Evolutionary conservation across 2,888 invertebrate species (phyloP).

Genomic region (Cepaea hortensis): DNA sequence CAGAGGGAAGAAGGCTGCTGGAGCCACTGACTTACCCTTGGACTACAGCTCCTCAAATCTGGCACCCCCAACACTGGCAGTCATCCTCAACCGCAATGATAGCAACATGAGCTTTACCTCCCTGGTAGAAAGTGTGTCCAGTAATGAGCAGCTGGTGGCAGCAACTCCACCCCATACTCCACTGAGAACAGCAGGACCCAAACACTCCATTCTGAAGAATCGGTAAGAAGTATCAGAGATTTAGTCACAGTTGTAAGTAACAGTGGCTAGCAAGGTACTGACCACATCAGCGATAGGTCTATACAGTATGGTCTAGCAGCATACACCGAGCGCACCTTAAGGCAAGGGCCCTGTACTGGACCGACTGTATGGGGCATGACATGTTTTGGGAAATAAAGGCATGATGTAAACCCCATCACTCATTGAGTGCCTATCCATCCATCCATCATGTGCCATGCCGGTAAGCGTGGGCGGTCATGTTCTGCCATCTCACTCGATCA

Average conservation of each 20-base stretch:
- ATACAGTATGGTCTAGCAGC: too few relatives aligned
- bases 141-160: slow-evolving; percentile 51
- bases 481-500: too few relatives aligned
- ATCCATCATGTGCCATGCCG: too few relatives aligned
- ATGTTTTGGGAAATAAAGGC: too few relatives aligned
- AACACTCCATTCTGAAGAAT: slow-evolving; percentile 56
- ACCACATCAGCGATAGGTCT: too few relatives aligned
- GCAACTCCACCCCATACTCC: slow-evolving; percentile 65
- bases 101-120: slow-evolving; percentile 75
- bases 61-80: slow-evolving; percentile 48
- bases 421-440: too few relatives aligned
- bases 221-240: slow-evolving; percentile 13
- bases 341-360: too few relatives aligned
- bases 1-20: slow-evolving; percentile 38
- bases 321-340: too few relatives aligned
- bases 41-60: slow-evolving; percentile 48
- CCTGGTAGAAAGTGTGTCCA: slow-evolving; percentile 62
- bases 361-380: too few relatives aligned
- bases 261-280: too few relatives aligned
- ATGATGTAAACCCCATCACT: too few relatives aligned
- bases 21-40: slow-evolving; percentile 27
- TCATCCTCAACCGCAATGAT: slow-evolving; percentile 61
- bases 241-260: neutral
- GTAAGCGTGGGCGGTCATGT: too few relatives aligned
- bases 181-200: slow-evolving; percentile 52